These are phyloP conservation scores for Siniperca undulata DNA, from an alignment of 2,797 vertebrate species.

Conservation along the genomic window DNA sequence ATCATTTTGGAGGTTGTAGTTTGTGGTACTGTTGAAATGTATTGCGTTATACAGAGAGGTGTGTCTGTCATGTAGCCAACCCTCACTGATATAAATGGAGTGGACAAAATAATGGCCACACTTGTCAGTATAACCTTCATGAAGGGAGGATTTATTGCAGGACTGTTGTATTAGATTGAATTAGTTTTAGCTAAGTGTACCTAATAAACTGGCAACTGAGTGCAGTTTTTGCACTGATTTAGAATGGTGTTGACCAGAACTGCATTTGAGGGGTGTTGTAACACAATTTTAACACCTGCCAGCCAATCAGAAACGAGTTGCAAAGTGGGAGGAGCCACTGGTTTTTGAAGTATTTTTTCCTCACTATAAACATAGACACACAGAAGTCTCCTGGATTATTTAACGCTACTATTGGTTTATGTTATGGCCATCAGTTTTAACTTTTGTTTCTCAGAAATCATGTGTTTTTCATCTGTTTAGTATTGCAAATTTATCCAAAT, in stretches of 20 bases:
- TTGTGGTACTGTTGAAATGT: background rate
- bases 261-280: background rate
- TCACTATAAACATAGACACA: background rate
- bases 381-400: background rate
- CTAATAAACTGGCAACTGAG: too few species aligned
- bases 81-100: background rate
- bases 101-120: background rate
- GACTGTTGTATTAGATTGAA: too few species aligned
- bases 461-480: too few species aligned
- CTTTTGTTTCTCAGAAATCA: too few species aligned
- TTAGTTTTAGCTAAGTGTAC: too few species aligned
- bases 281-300: background rate
- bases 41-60: background rate
- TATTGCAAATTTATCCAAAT: too few species aligned
- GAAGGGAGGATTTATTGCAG: too few species aligned
- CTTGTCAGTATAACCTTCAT: too few species aligned
- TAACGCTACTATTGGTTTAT: too few species aligned
- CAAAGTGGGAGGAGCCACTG: background rate
- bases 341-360: background rate
- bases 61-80: background rate
- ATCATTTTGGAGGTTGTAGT: too few species aligned
- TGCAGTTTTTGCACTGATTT: too few species aligned
- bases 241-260: background rate
- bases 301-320: background rate
- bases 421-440: too few species aligned